phyloP scores from a whole-genome alignment of 2,113 vertebrate genomes.

The Hippolais icterina region DNA sequence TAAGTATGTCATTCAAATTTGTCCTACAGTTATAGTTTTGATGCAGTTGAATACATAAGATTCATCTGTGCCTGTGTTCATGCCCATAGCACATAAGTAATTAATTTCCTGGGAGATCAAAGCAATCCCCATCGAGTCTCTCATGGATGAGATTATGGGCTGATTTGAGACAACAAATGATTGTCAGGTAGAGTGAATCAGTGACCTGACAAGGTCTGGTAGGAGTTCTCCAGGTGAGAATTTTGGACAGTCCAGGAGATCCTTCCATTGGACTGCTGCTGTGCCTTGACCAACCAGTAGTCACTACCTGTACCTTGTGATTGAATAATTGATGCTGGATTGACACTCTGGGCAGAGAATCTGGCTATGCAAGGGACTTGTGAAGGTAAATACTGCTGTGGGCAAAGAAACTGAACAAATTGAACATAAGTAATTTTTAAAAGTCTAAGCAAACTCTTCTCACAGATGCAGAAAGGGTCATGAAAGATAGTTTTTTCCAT shows the following conservation, averaged over 20 bases:
- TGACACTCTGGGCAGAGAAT: not conserved
- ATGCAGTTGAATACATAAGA: not conserved
- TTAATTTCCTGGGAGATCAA: not conserved
- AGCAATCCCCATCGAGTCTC: accelerated
- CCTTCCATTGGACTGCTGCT: not conserved
- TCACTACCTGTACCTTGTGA: not conserved
- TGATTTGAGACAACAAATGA: not conserved
- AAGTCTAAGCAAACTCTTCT: not conserved
- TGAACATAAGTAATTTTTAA: not conserved
- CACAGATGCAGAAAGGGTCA: not conserved
- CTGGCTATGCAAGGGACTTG: not conserved
- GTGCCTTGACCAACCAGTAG: not conserved
- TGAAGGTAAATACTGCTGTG: not conserved
- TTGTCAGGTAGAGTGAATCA: not conserved
- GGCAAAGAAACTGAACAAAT: not conserved
- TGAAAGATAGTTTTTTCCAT: not conserved
- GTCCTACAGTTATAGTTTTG: not conserved
- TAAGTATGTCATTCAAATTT: not conserved
- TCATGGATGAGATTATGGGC: accelerated
- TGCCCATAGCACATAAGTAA: not conserved
- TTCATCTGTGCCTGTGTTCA: not conserved
- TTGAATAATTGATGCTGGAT: not conserved
- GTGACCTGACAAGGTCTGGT: not conserved
- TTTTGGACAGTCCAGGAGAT: not conserved
- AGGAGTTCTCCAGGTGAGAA: not conserved